These are phyloP conservation scores for Brachynemurus nebulosus DNA, from an alignment of 2,888 invertebrate genomes.

Conservation along the genomic window DNA sequence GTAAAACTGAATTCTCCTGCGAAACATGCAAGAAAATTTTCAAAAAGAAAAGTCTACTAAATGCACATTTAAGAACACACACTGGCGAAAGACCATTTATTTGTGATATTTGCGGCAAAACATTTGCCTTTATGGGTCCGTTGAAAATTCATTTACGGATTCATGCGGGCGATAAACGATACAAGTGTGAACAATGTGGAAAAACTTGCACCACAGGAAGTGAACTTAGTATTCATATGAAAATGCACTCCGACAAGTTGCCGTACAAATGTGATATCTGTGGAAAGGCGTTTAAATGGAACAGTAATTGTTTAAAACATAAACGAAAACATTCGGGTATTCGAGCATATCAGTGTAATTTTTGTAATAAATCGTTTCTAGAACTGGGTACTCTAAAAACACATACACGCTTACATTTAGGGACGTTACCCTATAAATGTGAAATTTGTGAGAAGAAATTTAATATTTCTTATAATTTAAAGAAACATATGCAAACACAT, in stretches of 20 bases:
- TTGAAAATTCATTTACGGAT: slow-evolving; percentile 4
- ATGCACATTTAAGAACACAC: slow-evolving; percentile 3
- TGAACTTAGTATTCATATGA: slow-evolving; percentile 6
- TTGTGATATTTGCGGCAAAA: slow-evolving; percentile 3
- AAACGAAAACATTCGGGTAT: too few relatives aligned
- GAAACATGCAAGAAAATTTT: too few relatives aligned
- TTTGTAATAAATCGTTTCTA: too few relatives aligned
- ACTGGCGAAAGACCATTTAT: slow-evolving; percentile 7
- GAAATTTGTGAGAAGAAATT: slow-evolving; percentile 7
- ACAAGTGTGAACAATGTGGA: background rate
- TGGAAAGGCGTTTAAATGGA: too few relatives aligned
- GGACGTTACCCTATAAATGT: background rate
- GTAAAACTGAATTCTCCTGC: too few relatives aligned
- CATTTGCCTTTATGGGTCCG: slow-evolving; percentile 4
- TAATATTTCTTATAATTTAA: too few relatives aligned
- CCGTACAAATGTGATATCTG: too few relatives aligned
- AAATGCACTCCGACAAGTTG: slow-evolving; percentile 3
- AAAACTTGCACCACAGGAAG: slow-evolving; percentile 2
- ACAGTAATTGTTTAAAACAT: too few relatives aligned
- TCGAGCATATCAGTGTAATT: too few relatives aligned
- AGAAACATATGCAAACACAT: too few relatives aligned
- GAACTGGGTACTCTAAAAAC: too few relatives aligned
- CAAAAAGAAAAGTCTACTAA: slow-evolving; percentile 2
- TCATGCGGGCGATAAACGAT: slow-evolving; percentile 1
- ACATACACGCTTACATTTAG: too few relatives aligned